These are phyloP conservation scores for Sebastes umbrosus DNA, from an alignment of 2,797 vertebrate species.

Conservation along the genomic window DNA sequence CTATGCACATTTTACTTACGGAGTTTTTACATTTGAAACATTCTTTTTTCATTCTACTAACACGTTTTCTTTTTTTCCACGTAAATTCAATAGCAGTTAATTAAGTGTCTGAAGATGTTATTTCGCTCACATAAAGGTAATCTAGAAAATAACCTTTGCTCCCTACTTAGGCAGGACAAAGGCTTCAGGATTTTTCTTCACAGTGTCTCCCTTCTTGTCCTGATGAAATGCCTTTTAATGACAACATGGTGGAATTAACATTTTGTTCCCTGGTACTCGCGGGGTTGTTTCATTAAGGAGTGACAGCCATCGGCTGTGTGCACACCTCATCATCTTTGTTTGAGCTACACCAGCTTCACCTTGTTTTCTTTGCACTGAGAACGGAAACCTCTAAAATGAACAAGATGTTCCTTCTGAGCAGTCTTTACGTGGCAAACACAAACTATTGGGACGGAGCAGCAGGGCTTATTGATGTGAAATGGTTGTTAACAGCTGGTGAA, in stretches of 20 bases:
- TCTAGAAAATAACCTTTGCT: conserved; percentile 14
- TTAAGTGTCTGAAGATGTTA: background rate
- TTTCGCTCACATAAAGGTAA: conserved; percentile 13
- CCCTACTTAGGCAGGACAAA: conserved; percentile 46
- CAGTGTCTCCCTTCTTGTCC: conserved; percentile 18
- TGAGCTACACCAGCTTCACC: background rate
- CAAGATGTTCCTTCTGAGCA: background rate
- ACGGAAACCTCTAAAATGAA: conserved; percentile 28
- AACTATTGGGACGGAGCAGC: background rate
- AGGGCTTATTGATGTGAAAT: conserved; percentile 9
- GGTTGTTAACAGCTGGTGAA: conserved; percentile 14
- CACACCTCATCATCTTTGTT: conserved; percentile 31
- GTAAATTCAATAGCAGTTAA: background rate
- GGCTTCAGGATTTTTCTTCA: conserved; percentile 30
- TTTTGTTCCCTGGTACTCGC: conserved; percentile 34
- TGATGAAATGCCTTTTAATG: conserved; percentile 56
- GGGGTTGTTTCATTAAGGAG: conserved; percentile 27
- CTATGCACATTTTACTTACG: background rate
- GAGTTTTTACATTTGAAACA: background rate
- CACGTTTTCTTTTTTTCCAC: background rate
- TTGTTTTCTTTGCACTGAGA: background rate
- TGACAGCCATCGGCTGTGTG: conserved; percentile 26
- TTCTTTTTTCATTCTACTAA: background rate
- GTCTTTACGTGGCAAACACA: background rate
- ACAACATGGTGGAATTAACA: conserved; percentile 46